phyloP scores from a whole-genome alignment of 2,888 invertebrate species.

The Salpingus planirostris region DNA sequence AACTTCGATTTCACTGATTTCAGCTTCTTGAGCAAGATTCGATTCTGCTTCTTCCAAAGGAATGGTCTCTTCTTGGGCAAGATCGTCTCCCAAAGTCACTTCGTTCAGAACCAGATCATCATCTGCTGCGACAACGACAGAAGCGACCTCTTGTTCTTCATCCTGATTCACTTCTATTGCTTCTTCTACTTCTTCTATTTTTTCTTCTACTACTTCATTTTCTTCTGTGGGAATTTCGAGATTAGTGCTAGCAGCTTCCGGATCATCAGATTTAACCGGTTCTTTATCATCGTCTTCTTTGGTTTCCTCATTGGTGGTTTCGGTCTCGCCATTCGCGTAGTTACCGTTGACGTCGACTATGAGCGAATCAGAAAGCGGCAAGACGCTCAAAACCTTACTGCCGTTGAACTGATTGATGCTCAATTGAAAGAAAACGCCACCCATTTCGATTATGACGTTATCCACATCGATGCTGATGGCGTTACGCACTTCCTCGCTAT shows the following conservation, averaged over 20 bases:
- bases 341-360: constrained; percentile 28
- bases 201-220: background rate
- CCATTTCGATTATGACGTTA: constrained; percentile 22
- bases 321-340: constrained; percentile 11
- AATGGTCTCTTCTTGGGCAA: too few species aligned
- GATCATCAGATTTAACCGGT: constrained; percentile 1
- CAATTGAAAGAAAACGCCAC: constrained; percentile 29
- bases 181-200: background rate
- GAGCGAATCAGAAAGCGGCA: constrained; percentile 24
- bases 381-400: constrained; percentile 28
- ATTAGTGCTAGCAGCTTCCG: background rate
- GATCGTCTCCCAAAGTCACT: too few species aligned
- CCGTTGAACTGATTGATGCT: constrained; percentile 26
- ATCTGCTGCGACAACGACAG: too few species aligned
- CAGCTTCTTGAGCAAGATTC: too few species aligned
- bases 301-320: constrained; percentile 2
- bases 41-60: too few species aligned
- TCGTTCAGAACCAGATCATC: too few species aligned
- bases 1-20: too few species aligned
- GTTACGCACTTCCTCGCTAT: constrained; percentile 6
- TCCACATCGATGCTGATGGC: constrained; percentile 26
- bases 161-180: too few species aligned
- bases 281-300: constrained; percentile 2
- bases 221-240: background rate
- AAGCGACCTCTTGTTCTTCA: too few species aligned